Conservation (phyloP, 1,140 invertebrate genomes). For the Drusus annulatus region DNA sequence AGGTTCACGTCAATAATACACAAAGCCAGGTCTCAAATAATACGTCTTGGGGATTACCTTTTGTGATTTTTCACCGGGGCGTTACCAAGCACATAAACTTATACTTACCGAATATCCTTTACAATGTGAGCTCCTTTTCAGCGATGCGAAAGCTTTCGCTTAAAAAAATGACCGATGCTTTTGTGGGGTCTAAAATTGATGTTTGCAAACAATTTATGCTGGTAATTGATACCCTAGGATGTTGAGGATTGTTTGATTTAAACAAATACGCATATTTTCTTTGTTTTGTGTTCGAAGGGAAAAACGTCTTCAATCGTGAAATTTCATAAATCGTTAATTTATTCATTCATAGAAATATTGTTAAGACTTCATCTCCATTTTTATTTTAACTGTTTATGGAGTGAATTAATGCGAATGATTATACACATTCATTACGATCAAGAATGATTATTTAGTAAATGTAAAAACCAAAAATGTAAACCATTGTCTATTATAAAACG, state of each 20-base stretch:
- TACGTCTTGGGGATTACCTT: slow-evolving; percentile 16
- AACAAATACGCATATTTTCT: too few relatives aligned
- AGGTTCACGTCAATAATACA: slow-evolving; percentile 44
- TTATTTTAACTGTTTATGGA: too few relatives aligned
- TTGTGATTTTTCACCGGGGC: slow-evolving; percentile 47
- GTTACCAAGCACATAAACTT: not conserved
- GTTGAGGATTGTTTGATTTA: not conserved
- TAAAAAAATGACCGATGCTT: slow-evolving; percentile 1
- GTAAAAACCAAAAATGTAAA: too few relatives aligned
- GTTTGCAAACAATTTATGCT: not conserved
- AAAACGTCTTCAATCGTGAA: too few relatives aligned
- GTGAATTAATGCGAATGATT: too few relatives aligned
- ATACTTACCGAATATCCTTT: slow-evolving; percentile 20
- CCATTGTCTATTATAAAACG: too few relatives aligned
- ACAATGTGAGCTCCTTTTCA: slow-evolving; percentile 39
- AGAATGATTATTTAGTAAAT: too few relatives aligned
- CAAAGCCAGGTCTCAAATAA: slow-evolving; percentile 14
- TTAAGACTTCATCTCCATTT: too few relatives aligned
- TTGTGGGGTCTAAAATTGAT: slow-evolving; percentile 4
- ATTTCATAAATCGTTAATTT: too few relatives aligned
- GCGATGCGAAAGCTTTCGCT: not conserved
- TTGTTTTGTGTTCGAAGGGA: too few relatives aligned
- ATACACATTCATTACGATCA: too few relatives aligned
- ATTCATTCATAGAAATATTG: too few relatives aligned
- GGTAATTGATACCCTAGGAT: not conserved